phyloP scores from a whole-genome alignment of 2,113 vertebrate species.

The Melanerpes formicivorus region DNA sequence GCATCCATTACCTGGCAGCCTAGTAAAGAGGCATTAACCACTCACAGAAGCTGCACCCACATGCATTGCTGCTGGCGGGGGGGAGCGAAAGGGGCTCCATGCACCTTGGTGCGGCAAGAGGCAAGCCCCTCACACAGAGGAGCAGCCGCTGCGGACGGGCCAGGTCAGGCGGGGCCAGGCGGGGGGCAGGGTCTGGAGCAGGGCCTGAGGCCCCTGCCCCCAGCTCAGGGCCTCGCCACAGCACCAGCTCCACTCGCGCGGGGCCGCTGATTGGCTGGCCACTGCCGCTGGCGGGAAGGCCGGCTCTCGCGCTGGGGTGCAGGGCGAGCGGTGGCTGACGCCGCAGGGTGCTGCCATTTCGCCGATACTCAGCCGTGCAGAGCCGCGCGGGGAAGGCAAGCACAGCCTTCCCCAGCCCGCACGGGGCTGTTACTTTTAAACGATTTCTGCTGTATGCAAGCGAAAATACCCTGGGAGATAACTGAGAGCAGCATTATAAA shows the following conservation, averaged over 20 bases:
- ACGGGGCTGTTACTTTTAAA: not conserved
- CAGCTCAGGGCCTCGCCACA: not conserved
- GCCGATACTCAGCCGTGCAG: not conserved
- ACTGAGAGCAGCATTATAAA: not conserved
- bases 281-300: not conserved
- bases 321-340: too few relatives aligned
- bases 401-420: not conserved
- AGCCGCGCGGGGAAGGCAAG: not conserved
- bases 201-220: not conserved
- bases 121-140: too few relatives aligned
- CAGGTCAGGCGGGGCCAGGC: too few relatives aligned
- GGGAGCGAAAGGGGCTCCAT: fast-evolving
- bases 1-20: not conserved
- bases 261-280: not conserved
- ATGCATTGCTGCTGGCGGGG: fast-evolving
- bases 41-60: fast-evolving
- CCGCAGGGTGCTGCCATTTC: not conserved
- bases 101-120: too few relatives aligned
- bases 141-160: fast-evolving
- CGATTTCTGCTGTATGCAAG: fast-evolving
- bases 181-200: too few relatives aligned
- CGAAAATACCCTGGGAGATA: not conserved
- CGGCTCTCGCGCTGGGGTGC: not conserved
- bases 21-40: fast-evolving
- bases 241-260: too few relatives aligned